A percentile compares a stretch with the other conserved stretches of the same genome.
Evolutionary conservation across 1,140 invertebrate genomes (phyloP).

Genomic region (Magallana angulata): DNA sequence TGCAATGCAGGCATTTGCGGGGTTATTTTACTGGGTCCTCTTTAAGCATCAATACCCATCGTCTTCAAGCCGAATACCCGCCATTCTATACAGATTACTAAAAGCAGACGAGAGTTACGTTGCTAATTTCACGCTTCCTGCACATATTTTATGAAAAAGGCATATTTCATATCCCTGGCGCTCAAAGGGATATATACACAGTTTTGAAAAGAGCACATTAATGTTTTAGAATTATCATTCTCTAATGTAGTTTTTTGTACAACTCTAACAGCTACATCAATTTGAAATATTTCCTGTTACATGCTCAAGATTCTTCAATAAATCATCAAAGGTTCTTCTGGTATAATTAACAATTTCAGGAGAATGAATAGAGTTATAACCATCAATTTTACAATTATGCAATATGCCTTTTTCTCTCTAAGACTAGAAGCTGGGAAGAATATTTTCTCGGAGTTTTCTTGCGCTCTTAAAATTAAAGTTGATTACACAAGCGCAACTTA

Average conservation of each 20-base stretch:
- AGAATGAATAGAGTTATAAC: background rate
- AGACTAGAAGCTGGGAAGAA: background rate
- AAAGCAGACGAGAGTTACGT: slow-evolving; percentile 2
- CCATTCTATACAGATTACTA: background rate
- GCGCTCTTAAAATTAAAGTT: background rate
- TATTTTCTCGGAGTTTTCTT: background rate
- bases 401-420: background rate
- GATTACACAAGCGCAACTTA: background rate
- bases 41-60: background rate
- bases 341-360: slow-evolving; percentile 24
- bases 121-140: slow-evolving; percentile 2
- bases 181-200: background rate
- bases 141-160: background rate
- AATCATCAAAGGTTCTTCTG: background rate
- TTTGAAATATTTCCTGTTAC: background rate
- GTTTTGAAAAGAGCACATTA: background rate
- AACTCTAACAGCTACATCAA: background rate
- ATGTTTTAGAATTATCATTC: background rate
- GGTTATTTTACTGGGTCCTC: slow-evolving; percentile 20
- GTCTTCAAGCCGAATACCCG: slow-evolving; percentile 2
- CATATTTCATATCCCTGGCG: slow-evolving; percentile 5
- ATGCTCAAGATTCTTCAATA: background rate
- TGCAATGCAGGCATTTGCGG: background rate
- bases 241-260: background rate
- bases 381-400: background rate